phyloP scores from a whole-genome alignment of 2,888 invertebrate genomes.

The Boloria selene region DNA sequence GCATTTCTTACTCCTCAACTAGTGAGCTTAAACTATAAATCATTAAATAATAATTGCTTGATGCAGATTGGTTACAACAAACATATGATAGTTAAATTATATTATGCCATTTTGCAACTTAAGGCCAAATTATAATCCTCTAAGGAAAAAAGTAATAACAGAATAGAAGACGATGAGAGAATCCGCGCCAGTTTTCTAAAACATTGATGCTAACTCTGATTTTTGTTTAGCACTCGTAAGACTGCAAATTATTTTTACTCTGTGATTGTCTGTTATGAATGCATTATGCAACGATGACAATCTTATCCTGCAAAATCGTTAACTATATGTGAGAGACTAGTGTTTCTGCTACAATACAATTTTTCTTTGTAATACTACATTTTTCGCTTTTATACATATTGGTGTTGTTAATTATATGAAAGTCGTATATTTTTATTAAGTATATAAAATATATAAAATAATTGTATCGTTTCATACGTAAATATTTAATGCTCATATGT shows the following conservation, averaged over 20 bases:
- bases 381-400: slow-evolving; percentile 12
- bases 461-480: slow-evolving; percentile 3
- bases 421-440: slow-evolving; percentile 16
- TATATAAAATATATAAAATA: background rate
- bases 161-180: too few species aligned
- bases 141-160: too few species aligned
- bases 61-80: too few species aligned
- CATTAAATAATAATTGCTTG: too few species aligned
- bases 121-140: too few species aligned
- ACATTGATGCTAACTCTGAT: too few species aligned
- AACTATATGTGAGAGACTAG: slow-evolving; percentile 11
- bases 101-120: too few species aligned
- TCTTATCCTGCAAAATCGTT: slow-evolving; percentile 11
- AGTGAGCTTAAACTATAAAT: too few species aligned
- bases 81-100: too few species aligned
- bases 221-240: too few species aligned
- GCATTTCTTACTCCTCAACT: too few species aligned
- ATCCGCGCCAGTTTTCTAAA: too few species aligned
- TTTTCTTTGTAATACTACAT: slow-evolving; percentile 2
- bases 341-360: background rate
- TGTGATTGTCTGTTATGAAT: slow-evolving; percentile 1
- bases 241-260: background rate
- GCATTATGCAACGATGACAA: slow-evolving; percentile 11
- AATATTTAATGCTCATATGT: slow-evolving; percentile 19
- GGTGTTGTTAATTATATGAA: slow-evolving; percentile 14